A percentile compares a stretch with the other conserved stretches of the same genome.
These are phyloP conservation scores for Paramormyrops kingsleyae DNA, from an alignment of 2,113 vertebrate species.

Conservation along the genomic window DNA sequence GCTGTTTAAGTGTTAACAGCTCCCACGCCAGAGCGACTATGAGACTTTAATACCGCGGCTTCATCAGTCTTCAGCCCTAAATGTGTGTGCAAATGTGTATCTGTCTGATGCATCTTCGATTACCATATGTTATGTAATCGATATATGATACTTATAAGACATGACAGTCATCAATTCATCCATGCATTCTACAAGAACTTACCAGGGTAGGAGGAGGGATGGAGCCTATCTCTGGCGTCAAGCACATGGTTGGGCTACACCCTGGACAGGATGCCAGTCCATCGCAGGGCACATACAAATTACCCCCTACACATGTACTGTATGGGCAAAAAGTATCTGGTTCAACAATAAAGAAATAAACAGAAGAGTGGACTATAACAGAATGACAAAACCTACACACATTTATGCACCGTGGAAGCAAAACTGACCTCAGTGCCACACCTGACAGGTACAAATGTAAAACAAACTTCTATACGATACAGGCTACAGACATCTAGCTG, in stretches of 20 bases:
- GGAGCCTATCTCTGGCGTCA: not conserved
- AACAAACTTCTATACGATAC: not conserved
- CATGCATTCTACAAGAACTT: not conserved
- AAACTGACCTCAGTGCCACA: not conserved
- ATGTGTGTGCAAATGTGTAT: not conserved
- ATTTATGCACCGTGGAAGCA: not conserved
- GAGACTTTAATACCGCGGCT: not conserved
- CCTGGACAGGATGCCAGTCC: not conserved
- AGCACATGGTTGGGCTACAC: not conserved
- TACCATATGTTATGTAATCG: not conserved
- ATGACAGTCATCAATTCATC: not conserved
- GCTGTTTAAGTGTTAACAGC: not conserved
- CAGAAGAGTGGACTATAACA: not conserved
- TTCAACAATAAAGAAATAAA: not conserved
- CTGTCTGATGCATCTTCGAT: not conserved
- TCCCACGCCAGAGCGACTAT: not conserved
- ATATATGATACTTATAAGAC: not conserved
- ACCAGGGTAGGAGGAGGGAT: not conserved
- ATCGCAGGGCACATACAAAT: not conserved
- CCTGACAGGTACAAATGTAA: not conserved
- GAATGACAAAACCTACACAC: not conserved
- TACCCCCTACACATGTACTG: not conserved
- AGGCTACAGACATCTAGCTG: constrained; percentile 3
- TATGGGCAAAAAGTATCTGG: not conserved
- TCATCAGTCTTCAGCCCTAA: not conserved